Evolutionary conservation across 2,888 invertebrate species (phyloP).

Genomic region (Pardosa pseudoannulata): DNA sequence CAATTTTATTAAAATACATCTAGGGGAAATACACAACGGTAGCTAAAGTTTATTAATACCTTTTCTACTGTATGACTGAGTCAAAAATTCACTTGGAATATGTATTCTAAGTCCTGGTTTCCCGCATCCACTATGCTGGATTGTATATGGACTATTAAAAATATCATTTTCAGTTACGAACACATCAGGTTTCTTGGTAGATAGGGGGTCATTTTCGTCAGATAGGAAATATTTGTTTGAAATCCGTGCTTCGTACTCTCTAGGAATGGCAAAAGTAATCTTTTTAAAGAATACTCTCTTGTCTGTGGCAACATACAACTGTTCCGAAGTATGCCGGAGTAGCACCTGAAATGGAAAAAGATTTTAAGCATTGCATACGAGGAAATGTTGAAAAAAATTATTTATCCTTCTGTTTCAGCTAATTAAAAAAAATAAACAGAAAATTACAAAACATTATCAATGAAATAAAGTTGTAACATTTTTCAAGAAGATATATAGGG

Average conservation of each 20-base stretch:
- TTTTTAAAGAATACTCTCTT: slow-evolving; percentile 49
- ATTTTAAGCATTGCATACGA: too few species aligned
- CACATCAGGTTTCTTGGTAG: slow-evolving; percentile 25
- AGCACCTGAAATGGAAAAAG: slow-evolving; percentile 15
- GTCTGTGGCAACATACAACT: slow-evolving; percentile 25
- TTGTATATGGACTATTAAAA: slow-evolving; percentile 28
- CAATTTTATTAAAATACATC: too few species aligned
- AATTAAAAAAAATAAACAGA: too few species aligned
- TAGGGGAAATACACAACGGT: too few species aligned
- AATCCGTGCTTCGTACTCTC: slow-evolving; percentile 9
- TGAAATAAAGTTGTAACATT: too few species aligned
- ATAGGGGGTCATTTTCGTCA: background rate
- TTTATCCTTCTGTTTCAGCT: too few species aligned
- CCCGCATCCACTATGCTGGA: slow-evolving; percentile 52
- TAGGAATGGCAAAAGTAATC: slow-evolving; percentile 41
- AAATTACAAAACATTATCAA: too few species aligned
- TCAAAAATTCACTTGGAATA: slow-evolving; percentile 34
- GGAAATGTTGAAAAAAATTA: too few species aligned
- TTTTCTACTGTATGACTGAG: background rate
- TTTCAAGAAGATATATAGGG: too few species aligned
- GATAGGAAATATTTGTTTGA: background rate
- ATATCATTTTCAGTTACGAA: slow-evolving; percentile 26
- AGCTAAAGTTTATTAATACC: background rate
- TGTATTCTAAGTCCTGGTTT: slow-evolving; percentile 47
- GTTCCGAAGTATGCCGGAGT: slow-evolving; percentile 21